Percentiles rank a stretch among this genome's conserved stretches.
phyloP scores from a whole-genome alignment of 2,113 vertebrate genomes.

The Ophiodon elongatus region DNA sequence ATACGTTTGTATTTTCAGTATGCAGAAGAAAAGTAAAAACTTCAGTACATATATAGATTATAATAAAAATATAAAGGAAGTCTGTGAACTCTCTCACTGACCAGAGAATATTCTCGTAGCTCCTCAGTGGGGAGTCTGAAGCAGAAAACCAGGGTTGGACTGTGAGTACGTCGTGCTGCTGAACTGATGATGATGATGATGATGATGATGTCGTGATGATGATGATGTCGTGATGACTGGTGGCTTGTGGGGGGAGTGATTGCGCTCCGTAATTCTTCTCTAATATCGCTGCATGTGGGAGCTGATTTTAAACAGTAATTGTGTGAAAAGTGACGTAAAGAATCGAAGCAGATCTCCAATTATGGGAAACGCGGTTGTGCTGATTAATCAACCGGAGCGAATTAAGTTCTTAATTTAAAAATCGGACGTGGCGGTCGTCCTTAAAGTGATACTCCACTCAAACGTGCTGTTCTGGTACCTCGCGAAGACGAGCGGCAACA shows the following conservation, averaged over 20 bases:
- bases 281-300: constrained; percentile 32
- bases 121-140: constrained; percentile 30
- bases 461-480: neutral
- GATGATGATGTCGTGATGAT: neutral
- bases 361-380: neutral
- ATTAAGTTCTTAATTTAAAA: neutral
- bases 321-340: neutral
- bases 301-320: neutral
- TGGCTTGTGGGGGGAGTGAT: neutral
- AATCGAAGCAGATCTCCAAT: constrained; percentile 18
- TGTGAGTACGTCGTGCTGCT: constrained; percentile 58
- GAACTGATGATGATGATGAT: neutral
- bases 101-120: constrained; percentile 51
- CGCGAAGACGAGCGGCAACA: too few species aligned
- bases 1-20: neutral
- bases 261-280: constrained; percentile 14
- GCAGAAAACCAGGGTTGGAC: constrained; percentile 6
- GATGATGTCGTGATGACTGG: constrained; percentile 11
- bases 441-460: constrained; percentile 37
- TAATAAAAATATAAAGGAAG: neutral
- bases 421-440: neutral
- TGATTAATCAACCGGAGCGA: constrained; percentile 22
- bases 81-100: constrained; percentile 39
- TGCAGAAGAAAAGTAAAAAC: neutral
- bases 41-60: too few species aligned